A percentile compares a stretch with the other conserved stretches of the same genome.
These are phyloP conservation scores for Papilio protenor DNA, from an alignment of 2,888 invertebrate species.

Conservation along the genomic window DNA sequence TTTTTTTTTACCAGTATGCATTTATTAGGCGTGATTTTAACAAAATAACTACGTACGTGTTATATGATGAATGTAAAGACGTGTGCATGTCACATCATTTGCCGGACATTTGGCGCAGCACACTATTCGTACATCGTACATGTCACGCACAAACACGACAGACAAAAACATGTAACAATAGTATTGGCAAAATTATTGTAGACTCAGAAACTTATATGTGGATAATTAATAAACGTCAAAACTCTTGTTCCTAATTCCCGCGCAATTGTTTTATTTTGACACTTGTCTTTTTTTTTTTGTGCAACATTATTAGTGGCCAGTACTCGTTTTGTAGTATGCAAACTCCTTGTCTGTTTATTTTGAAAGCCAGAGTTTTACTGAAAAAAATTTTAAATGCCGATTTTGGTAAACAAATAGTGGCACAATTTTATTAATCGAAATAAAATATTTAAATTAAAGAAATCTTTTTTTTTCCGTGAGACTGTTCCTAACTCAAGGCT, in stretches of 20 bases:
- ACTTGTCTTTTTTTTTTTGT: not conserved
- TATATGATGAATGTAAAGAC: not conserved
- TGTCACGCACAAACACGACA: constrained; percentile 5
- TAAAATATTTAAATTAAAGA: no score
- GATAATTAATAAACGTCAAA: not conserved
- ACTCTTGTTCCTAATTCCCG: not conserved
- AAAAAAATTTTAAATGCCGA: no score
- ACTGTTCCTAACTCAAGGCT: not conserved
- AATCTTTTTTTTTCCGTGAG: not conserved
- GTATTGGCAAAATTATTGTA: not conserved
- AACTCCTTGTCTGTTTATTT: not conserved
- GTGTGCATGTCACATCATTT: constrained; percentile 9
- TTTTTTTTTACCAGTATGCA: not conserved
- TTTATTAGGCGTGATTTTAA: not conserved
- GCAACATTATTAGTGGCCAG: not conserved
- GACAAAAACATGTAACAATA: not conserved
- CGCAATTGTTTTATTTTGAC: not conserved
- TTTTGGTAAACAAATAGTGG: no score
- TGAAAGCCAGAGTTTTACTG: no score
- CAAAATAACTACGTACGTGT: not conserved
- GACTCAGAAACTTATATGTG: not conserved
- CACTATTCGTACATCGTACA: not conserved
- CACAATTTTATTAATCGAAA: no score
- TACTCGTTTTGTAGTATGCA: not conserved
- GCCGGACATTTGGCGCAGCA: not conserved